Evolutionary conservation across 2,113 vertebrate genomes (phyloP).

Genomic region (Stegastes partitus): DNA sequence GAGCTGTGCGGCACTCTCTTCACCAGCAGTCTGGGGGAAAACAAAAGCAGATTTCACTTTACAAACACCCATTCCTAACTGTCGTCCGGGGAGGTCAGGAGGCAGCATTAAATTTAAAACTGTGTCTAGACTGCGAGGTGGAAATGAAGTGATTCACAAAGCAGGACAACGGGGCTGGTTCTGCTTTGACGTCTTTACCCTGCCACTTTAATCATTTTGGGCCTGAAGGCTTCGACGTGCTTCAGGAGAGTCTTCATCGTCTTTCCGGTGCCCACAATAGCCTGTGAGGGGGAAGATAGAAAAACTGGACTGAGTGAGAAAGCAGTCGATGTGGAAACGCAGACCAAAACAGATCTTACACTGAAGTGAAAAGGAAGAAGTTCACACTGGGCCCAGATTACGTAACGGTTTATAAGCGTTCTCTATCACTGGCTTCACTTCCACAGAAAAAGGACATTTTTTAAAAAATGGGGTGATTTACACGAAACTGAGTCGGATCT

Average conservation of each 20-base stretch:
- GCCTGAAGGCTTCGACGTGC: slow-evolving; percentile 88
- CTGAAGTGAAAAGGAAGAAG: slow-evolving; percentile 29
- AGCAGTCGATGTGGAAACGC: slow-evolving; percentile 16
- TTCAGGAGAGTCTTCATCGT: slow-evolving; percentile 92
- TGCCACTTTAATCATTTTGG: slow-evolving; percentile 94
- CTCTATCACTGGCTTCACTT: background rate
- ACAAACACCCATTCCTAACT: background rate
- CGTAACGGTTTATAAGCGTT: slow-evolving; percentile 1
- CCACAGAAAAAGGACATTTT: slow-evolving; percentile 22
- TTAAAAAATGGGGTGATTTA: slow-evolving; percentile 17
- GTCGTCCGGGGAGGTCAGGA: background rate
- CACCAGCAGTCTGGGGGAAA: slow-evolving; percentile 89
- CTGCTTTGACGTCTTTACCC: slow-evolving; percentile 80
- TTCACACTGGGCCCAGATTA: slow-evolving; percentile 10
- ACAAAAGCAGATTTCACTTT: slow-evolving; percentile 32
- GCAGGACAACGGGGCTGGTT: slow-evolving; percentile 34
- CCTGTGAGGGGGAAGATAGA: slow-evolving; percentile 76
- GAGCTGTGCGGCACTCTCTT: slow-evolving; percentile 88
- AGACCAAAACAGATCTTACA: slow-evolving; percentile 14
- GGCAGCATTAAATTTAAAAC: slow-evolving; percentile 16
- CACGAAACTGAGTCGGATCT: background rate
- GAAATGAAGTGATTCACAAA: slow-evolving; percentile 61
- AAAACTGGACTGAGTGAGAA: slow-evolving; percentile 42
- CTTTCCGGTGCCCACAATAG: slow-evolving; percentile 92
- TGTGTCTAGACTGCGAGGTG: slow-evolving; percentile 58